A percentile compares a stretch with the other conserved stretches of the same genome.
Conservation (phyloP, 1,140 invertebrate species). For the Drosophila truncata region DNA sequence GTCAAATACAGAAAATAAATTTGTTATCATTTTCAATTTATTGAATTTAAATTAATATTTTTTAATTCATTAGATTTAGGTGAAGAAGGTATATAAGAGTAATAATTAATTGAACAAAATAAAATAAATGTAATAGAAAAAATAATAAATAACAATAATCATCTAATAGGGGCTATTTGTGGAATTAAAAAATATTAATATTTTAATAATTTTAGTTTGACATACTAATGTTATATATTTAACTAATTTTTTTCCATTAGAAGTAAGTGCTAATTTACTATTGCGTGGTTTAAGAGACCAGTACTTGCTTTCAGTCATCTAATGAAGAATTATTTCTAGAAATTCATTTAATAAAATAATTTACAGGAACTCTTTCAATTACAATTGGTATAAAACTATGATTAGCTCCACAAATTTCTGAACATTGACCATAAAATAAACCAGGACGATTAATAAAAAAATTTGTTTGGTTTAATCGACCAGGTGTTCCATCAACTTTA, state of each 20-base stretch:
- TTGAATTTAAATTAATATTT: conserved; percentile 79
- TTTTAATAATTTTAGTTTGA: conserved; percentile 87
- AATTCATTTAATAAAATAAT: conserved; percentile 87
- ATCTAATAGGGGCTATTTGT: conserved; percentile 87
- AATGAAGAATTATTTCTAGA: conserved; percentile 86
- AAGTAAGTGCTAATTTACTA: conserved; percentile 86
- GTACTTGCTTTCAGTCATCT: conserved; percentile 88
- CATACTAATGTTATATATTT: conserved; percentile 86
- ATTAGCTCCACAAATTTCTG: conserved; percentile 92
- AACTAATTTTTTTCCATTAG: conserved; percentile 87
- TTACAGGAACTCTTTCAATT: conserved; percentile 87
- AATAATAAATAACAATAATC: conserved; percentile 86
- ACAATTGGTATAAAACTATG: conserved; percentile 92
- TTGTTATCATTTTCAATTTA: conserved; percentile 87
- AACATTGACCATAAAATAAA: conserved; percentile 90
- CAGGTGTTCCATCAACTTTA: conserved; percentile 89
- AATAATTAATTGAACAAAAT: conserved; percentile 86
- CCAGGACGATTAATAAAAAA: conserved; percentile 87
- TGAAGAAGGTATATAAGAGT: conserved; percentile 72
- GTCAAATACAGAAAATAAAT: conserved; percentile 87
- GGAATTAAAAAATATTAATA: conserved; percentile 87
- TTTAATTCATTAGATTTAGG: conserved; percentile 69
- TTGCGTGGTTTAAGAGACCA: conserved; percentile 87
- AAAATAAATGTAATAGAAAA: conserved; percentile 86
- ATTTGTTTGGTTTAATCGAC: conserved; percentile 89